phyloP scores from a whole-genome alignment of 2,888 invertebrate genomes.

The Dromius quadrimaculatus region DNA sequence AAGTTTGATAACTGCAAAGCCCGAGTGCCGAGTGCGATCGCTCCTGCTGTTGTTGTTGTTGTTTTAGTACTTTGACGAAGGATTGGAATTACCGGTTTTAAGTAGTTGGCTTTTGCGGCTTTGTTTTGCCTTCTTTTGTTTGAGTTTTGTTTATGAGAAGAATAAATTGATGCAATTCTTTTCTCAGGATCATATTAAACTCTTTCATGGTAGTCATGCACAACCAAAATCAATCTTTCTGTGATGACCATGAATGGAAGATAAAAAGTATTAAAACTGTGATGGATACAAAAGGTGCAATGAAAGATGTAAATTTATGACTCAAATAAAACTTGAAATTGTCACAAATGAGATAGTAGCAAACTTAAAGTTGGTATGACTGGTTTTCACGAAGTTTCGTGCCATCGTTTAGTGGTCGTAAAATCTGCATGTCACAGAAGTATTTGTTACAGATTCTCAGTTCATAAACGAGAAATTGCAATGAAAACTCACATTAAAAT shows the following conservation, averaged over 20 bases:
- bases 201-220: too few species aligned
- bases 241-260: too few species aligned
- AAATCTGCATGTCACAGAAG: slow-evolving; percentile 30
- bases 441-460: slow-evolving; percentile 31
- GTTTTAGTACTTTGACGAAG: slow-evolving; percentile 27
- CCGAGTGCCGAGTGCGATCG: slow-evolving; percentile 34
- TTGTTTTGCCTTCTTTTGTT: slow-evolving; percentile 33
- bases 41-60: slow-evolving; percentile 39
- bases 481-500: slow-evolving; percentile 9
- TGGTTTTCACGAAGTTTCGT: slow-evolving; percentile 21
- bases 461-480: slow-evolving; percentile 19
- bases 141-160: slow-evolving; percentile 27
- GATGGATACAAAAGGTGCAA: too few species aligned
- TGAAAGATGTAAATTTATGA: too few species aligned
- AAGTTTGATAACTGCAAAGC: slow-evolving; percentile 46
- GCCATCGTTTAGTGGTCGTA: slow-evolving; percentile 34
- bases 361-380: slow-evolving; percentile 28
- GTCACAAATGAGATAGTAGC: slow-evolving; percentile 22
- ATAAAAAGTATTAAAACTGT: too few species aligned
- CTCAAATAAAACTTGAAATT: too few species aligned
- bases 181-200: too few species aligned
- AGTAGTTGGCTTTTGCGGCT: slow-evolving; percentile 38
- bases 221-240: too few species aligned
- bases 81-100: slow-evolving; percentile 44
- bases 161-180: slow-evolving; percentile 25